Evolutionary conservation across 2,113 vertebrate genomes (phyloP).

Genomic region (Phrynocephalus versicolor): DNA sequence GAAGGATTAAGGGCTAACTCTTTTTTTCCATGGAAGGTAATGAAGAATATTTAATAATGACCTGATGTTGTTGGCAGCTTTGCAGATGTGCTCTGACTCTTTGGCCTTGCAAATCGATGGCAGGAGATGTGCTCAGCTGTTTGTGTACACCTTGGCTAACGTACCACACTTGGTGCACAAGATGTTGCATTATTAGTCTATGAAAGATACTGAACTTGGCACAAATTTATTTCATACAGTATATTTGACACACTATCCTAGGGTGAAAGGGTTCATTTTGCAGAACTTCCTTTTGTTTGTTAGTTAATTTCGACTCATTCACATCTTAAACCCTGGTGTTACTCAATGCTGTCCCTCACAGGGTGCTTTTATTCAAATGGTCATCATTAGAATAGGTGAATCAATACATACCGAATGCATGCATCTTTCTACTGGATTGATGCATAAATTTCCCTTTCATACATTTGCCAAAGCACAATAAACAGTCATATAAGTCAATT

Average conservation of each 20-base stretch:
- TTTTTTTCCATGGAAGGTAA: slow-evolving; percentile 35
- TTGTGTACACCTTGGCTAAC: slow-evolving; percentile 21
- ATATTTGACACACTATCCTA: slow-evolving; percentile 2
- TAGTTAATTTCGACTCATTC: not conserved
- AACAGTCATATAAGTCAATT: not conserved
- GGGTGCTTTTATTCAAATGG: not conserved
- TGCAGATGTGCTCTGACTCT: slow-evolving; percentile 15
- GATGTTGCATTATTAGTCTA: not conserved
- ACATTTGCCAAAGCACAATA: not conserved
- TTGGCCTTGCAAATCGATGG: slow-evolving; percentile 19
- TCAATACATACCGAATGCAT: not conserved
- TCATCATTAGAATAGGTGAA: not conserved
- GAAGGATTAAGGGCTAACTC: slow-evolving; percentile 24
- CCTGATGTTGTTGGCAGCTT: slow-evolving; percentile 43
- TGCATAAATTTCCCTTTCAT: not conserved
- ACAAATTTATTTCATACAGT: not conserved
- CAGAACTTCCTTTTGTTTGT: not conserved
- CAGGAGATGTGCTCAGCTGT: slow-evolving; percentile 6
- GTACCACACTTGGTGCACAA: not conserved
- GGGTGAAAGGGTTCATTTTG: not conserved
- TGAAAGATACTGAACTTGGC: not conserved
- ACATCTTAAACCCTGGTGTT: not conserved
- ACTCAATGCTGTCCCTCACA: not conserved
- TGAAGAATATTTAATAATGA: slow-evolving; percentile 42
- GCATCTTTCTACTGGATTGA: not conserved